Evolutionary conservation across 2,797 vertebrate species (phyloP).

Genomic region (Gallinago nigripennis): DNA sequence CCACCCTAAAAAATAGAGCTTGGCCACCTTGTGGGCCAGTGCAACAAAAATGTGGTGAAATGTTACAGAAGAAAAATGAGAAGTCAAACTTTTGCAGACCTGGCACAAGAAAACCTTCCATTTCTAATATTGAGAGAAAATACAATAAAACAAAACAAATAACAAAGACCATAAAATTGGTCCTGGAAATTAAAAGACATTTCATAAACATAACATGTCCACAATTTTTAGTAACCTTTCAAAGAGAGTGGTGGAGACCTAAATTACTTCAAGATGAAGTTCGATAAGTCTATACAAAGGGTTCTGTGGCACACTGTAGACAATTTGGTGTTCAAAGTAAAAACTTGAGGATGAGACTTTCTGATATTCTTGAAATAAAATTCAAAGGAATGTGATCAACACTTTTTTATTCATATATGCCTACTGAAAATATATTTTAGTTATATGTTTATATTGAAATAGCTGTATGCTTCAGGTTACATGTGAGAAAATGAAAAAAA

Average conservation of each 20-base stretch:
- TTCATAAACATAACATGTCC: not conserved
- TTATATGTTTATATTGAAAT: not conserved
- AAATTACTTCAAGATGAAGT: not conserved
- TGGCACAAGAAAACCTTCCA: not conserved
- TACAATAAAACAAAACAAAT: not conserved
- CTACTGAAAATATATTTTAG: not conserved
- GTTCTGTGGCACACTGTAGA: not conserved
- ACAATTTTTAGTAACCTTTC: not conserved
- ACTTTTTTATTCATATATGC: not conserved
- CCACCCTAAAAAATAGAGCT: not conserved
- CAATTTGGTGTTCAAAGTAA: not conserved
- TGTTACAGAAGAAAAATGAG: not conserved
- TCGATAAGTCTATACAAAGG: not conserved
- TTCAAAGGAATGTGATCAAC: not conserved
- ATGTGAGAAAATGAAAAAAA: not conserved
- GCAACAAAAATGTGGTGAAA: not conserved
- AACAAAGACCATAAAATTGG: not conserved
- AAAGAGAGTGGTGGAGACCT: not conserved
- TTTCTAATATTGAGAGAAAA: not conserved
- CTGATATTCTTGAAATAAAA: not conserved
- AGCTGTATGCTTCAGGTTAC: not conserved
- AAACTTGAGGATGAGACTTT: not conserved
- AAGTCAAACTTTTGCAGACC: not conserved
- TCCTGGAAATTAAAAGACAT: not conserved
- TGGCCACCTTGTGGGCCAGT: not conserved